Evolutionary conservation across 2,113 vertebrate species (phyloP), one percentile per base, ranked within the genome.

Genomic region (Poeciliopsis occidentalis): DNA sequence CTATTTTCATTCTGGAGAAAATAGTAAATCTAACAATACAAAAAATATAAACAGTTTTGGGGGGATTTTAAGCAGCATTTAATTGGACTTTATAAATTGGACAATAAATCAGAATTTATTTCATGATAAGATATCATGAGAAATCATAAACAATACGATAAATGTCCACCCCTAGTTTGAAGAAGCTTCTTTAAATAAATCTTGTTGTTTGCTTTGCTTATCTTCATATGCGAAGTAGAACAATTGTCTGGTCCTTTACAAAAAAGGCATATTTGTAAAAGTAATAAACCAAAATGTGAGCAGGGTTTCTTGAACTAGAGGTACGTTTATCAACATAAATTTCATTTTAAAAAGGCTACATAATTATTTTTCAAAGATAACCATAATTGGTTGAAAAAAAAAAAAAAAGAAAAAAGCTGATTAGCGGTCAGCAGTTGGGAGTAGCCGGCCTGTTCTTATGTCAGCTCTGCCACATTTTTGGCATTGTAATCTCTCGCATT

Each of bases 381-480:
- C 24, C 8, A 57, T 57, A 24, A 57, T n/a, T 19, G 51, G 51
- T 24, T 8, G 10, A 10, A 57, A 51, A 24, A 24, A 8, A 24
- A 24, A 8, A 54, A 31, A 30, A 7, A 30, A 31, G 8, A 54
- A 30, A 79, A 62, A 67, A 4, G 68, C 34, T 74, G n/a, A 26
- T 65, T 31, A 67, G n/a, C 30, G 60, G 64, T 65, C 73, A 57
- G 63, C 66, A 41, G 63, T 82, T 0, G 60, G 32, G 70, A 30
- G 24, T 47, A 57, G 71, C 64, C 60, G 67, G 83, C 22, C 54
- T 61, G 67, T 65, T 64, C 69, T 76, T 64, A 64, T 68, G 47
- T 80, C 77, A 75, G 64, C 29, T 69, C n/a, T 15, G 66, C 64
- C 71, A 72, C 82, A 79, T 87, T 89, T 91, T 73, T 87, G 72